A percentile compares a stretch with the other conserved stretches of the same genome.
phyloP scores from a whole-genome alignment of 1,140 invertebrate genomes.

The Rhopalosiphum padi region DNA sequence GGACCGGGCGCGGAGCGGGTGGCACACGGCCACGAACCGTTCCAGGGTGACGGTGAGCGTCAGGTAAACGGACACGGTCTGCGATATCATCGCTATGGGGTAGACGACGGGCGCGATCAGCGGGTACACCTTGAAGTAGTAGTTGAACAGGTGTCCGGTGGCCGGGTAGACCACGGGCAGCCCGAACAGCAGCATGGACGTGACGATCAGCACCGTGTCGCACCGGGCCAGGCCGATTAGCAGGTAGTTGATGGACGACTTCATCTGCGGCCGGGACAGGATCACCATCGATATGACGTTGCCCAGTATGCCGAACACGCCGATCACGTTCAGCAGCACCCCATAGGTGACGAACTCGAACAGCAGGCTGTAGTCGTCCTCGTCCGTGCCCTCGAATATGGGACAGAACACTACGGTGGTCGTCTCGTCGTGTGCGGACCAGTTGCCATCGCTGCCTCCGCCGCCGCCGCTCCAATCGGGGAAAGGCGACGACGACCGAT shows the following conservation, averaged over 20 bases:
- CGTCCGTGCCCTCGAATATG: slow-evolving; percentile 59
- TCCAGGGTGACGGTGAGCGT: slow-evolving; percentile 95
- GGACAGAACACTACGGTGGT: neutral
- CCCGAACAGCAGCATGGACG: slow-evolving; percentile 86
- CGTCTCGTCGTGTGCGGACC: too few species aligned
- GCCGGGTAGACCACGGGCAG: slow-evolving; percentile 82
- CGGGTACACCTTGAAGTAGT: slow-evolving; percentile 81
- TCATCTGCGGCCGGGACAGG: slow-evolving; percentile 89
- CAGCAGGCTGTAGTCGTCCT: slow-evolving; percentile 63
- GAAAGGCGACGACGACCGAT: neutral
- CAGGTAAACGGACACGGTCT: slow-evolving; percentile 93
- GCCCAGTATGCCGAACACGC: slow-evolving; percentile 84
- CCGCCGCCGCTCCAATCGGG: neutral
- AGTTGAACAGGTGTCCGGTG: slow-evolving; percentile 75
- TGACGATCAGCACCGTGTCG: slow-evolving; percentile 87
- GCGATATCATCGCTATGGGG: slow-evolving; percentile 85
- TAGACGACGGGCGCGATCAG: slow-evolving; percentile 83
- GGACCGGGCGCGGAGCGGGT: slow-evolving; percentile 85
- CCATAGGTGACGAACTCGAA: slow-evolving; percentile 86
- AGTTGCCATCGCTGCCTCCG: too few species aligned
- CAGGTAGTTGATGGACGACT: slow-evolving; percentile 92
- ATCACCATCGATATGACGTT: slow-evolving; percentile 91
- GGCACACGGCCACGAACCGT: slow-evolving; percentile 94
- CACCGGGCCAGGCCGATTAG: slow-evolving; percentile 89
- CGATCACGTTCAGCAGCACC: slow-evolving; percentile 81